Evolutionary conservation across 2,888 invertebrate genomes (phyloP), one percentile per base, ranked within the genome.

Genomic region (Pyralis farinalis): DNA sequence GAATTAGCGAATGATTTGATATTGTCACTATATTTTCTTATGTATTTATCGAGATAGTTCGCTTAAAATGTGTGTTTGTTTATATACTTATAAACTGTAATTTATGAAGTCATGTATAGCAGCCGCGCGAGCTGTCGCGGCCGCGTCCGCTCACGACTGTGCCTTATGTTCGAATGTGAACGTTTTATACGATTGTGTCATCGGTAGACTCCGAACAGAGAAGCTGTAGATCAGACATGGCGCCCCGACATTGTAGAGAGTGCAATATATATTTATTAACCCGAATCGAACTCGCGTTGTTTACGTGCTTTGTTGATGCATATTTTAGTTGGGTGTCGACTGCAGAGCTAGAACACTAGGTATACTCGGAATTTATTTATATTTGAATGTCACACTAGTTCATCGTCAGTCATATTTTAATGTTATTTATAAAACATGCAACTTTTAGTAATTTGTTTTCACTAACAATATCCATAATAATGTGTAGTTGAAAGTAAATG

Each of bases 11-110:
- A 81, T 74, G 71, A 72, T 68, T 69, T 59, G 66, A 74, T 65
- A 68, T 68, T 67, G 74, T 76, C 81, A 79, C 64, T 83, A 81
- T 87, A 87, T 87, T 86, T 88, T 86, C 83, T 75, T 87, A 87
- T 78, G 80, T 88, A 86, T 88, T 87, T 87, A 87, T 87, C 80
- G 68, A 72, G 70, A 65, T 85, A 85, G 82, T 74, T 74, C 66
- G 83, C 82, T 82, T 84, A 69, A 57, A 59, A 58, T 71, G 83
- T 81, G 85, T 85, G 85, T 86, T 79, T 81, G 80, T 82, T 77
- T 75, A 81, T 77, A 73, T 77, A 72, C 66, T 64, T 73, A 59
- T 76, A 71, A 71, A 76, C 64, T 50, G 58, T 81, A 78, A 79
- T 68, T 75, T 76, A 71, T 71, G 66, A 64, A 77, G 72, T 75